Evolutionary conservation across 2,113 vertebrate species (phyloP).

Genomic region (Mohoua ochrocephala): DNA sequence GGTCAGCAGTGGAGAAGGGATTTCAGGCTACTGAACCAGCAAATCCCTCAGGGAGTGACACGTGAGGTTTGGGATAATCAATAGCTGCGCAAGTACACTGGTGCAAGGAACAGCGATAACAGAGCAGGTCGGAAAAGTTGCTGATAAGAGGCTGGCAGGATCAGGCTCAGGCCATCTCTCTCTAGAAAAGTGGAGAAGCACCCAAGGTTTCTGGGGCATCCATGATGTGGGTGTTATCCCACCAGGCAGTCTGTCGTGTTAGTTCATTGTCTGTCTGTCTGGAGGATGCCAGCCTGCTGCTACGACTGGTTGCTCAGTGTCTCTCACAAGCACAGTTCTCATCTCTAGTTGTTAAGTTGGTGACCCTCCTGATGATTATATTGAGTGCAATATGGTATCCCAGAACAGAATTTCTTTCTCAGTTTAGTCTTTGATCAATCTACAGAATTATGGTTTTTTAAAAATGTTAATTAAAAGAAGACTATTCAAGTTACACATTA

Average conservation of each 20-base stretch:
- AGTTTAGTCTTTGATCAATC: neutral
- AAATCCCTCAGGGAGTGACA: neutral
- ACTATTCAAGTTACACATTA: neutral
- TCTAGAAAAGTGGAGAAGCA: neutral
- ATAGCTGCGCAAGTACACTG: neutral
- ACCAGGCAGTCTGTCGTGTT: neutral
- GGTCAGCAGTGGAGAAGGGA: neutral
- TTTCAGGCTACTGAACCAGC: neutral
- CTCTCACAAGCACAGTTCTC: neutral
- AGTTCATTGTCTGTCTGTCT: neutral
- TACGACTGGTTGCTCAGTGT: neutral
- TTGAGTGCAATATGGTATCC: neutral
- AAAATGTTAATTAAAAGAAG: neutral
- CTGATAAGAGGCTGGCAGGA: neutral
- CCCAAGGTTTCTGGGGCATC: neutral
- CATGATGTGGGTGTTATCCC: accelerated
- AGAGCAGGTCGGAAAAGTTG: neutral
- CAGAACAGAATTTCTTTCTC: neutral
- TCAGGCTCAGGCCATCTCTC: neutral
- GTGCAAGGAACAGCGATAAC: neutral
- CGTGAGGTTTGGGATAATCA: neutral
- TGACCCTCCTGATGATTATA: accelerated
- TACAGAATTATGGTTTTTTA: neutral
- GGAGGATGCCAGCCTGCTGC: neutral
- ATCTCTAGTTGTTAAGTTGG: neutral